Base-by-base conservation (phyloP, 2,888 invertebrate species). In the Orthosia cruda region DNA sequence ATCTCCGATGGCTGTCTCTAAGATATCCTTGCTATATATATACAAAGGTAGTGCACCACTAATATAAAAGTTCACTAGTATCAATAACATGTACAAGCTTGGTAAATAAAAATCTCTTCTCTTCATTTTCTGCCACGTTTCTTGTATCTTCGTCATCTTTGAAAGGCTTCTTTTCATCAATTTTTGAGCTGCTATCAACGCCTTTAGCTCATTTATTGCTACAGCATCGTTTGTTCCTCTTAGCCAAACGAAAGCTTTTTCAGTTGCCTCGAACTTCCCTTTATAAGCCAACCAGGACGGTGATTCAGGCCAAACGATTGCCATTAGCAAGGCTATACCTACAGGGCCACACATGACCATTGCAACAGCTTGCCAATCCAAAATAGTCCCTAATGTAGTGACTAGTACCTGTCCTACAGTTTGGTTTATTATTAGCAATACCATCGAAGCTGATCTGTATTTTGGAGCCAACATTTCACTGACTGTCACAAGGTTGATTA, bases 401-500 rank as follows among this genome's bases (percentile, higher is more conserved):
- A 74, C 74, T 2, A 80, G 13, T 0, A 78, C 47, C 0, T 63
- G 74, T 9, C 85, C 86, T 0, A 78, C 0, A 47, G 73, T 67
- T 67, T 86, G 86, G 20, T 32, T 78, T 2, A 85, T 65, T 1
- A 45, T 78, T 55, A 87, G 55, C 1, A 86, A 55, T n/a, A 77
- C 63, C 81, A 85, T 71, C 20, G 78, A 81, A 3, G 49, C 23
- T 1, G 79, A 77, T 50, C 86, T 80, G 18, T 81, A 83, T 61
- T 70, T 77, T 15, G 86, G 86, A 32, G 78, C 81, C 18, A 87
- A 47, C 83, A 87, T 85, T 80, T 87, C 86, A 68, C 87, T 85
- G 12, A 86, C 65, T 2, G 83, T 75, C 0, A 87, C 80, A 12
- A 86, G 73, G 66, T 86, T 86, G 15, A 86, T 71, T 11, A 85